phyloP scores from a whole-genome alignment of 2,888 invertebrate species.

The Callinectes sapidus region DNA sequence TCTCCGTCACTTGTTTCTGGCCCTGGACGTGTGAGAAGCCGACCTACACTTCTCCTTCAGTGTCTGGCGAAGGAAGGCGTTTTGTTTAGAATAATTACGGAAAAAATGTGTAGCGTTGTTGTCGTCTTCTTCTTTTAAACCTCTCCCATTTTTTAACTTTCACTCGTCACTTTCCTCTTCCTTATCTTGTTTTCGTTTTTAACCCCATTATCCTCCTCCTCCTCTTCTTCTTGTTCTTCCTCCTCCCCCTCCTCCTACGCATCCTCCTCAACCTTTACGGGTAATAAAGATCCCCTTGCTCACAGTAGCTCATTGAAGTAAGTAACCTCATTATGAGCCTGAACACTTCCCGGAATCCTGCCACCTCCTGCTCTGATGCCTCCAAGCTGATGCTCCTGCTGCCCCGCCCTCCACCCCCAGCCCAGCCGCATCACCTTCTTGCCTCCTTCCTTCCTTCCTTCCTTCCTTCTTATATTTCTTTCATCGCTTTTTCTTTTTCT shows the following conservation, averaged over 20 bases:
- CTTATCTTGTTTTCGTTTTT: background rate
- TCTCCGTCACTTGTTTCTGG: too few species aligned
- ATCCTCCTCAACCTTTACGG: background rate
- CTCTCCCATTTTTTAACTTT: background rate
- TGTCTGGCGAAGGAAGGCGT: too few species aligned
- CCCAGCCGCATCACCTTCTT: too few species aligned
- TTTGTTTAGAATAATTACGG: too few species aligned
- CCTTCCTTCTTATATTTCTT: background rate
- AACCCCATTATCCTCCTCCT: background rate
- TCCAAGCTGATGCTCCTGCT: background rate
- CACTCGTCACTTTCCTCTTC: background rate
- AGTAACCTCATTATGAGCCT: background rate
- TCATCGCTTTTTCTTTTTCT: too few species aligned
- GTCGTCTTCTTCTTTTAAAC: background rate
- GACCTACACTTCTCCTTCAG: too few species aligned
- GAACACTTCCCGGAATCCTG: background rate
- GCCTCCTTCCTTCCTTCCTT: background rate
- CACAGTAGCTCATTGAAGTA: background rate
- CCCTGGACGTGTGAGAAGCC: too few species aligned
- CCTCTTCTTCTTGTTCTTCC: background rate
- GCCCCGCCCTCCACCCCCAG: too few species aligned
- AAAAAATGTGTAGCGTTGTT: too few species aligned
- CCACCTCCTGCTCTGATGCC: background rate
- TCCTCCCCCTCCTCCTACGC: background rate
- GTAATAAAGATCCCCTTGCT: background rate